phyloP scores from a whole-genome alignment of 2,113 vertebrate species.

The Andinoacara biseriatus region DNA sequence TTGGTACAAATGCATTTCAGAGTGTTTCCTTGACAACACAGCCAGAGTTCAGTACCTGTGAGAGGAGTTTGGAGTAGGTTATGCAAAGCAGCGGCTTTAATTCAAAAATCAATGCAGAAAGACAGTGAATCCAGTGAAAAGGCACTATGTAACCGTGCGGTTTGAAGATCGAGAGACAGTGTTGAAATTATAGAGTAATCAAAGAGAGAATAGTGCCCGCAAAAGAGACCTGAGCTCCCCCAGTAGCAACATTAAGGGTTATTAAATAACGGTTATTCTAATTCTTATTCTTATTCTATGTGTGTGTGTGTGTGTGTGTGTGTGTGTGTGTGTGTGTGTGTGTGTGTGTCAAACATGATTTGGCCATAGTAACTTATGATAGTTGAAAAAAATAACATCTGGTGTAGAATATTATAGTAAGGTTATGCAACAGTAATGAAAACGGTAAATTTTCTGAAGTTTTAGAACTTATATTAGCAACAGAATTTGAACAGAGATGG shows the following conservation, averaged over 20 bases:
- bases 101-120: background rate
- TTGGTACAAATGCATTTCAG: background rate
- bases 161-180: background rate
- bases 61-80: background rate
- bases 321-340: too few species aligned
- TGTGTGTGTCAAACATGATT: too few species aligned
- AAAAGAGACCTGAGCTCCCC: background rate
- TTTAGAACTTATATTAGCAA: too few species aligned
- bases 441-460: too few species aligned
- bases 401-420: too few species aligned
- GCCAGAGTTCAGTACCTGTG: background rate
- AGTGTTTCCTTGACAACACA: slow-evolving; percentile 7
- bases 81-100: background rate
- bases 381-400: too few species aligned
- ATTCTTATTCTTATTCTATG: too few species aligned
- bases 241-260: background rate
- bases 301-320: too few species aligned
- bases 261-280: background rate
- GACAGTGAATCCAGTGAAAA: background rate
- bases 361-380: too few species aligned
- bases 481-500: too few species aligned
- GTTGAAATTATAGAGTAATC: background rate
- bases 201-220: background rate
- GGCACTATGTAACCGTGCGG: background rate
- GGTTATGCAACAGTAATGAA: too few species aligned